Conservation (phyloP, 2,888 invertebrate genomes). For the Leptopilina syphax region DNA sequence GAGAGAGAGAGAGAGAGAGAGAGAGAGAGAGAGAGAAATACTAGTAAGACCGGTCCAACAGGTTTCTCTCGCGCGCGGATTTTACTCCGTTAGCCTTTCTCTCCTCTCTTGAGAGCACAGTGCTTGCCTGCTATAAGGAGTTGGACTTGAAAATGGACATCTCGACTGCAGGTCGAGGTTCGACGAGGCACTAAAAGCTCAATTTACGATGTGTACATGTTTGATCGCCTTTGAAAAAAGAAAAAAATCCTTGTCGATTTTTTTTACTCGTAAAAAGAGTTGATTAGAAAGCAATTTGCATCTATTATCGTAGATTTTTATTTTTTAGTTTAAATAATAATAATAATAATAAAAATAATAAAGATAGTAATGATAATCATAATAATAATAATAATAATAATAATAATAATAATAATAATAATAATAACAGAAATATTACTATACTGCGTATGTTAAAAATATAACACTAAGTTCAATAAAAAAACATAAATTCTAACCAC, state of each 20-base stretch:
- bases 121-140: background rate
- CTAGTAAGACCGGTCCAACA: constrained; percentile 72
- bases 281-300: no score
- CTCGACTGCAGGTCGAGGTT: constrained; percentile 25
- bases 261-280: no score
- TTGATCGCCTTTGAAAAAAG: background rate
- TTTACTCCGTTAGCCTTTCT: constrained; percentile 69
- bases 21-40: constrained; percentile 55
- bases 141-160: constrained; percentile 21
- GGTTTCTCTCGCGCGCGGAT: constrained; percentile 66
- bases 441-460: no score
- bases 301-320: no score
- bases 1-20: constrained; percentile 61
- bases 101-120: background rate
- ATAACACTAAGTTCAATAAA: no score
- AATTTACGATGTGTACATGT: constrained; percentile 26
- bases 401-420: no score
- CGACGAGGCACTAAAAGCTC: constrained; percentile 20
- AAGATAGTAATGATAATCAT: no score
- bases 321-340: no score
- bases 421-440: no score
- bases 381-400: no score
- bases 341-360: no score
- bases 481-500: no score
- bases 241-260: background rate